A percentile compares a stretch with the other conserved stretches of the same genome.
phyloP scores from a whole-genome alignment of 2,113 vertebrate genomes.

The Corvus hawaiiensis region DNA sequence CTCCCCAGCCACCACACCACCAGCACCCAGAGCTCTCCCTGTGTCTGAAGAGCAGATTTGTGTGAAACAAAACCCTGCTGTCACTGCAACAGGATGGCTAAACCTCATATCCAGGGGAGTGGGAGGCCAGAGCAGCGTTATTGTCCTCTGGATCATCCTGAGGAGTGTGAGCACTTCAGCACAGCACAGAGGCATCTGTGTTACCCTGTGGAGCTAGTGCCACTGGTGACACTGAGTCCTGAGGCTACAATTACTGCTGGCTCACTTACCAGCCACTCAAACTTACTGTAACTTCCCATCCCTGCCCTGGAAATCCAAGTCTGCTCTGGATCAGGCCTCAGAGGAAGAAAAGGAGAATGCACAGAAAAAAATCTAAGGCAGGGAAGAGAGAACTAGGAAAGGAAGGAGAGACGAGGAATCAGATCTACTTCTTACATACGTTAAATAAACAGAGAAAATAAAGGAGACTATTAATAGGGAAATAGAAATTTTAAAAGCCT shows the following conservation, averaged over 20 bases:
- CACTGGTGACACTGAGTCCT: neutral
- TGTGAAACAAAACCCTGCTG: neutral
- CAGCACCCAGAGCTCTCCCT: neutral
- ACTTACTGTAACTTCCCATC: neutral
- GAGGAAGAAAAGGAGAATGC: neutral
- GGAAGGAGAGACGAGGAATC: neutral
- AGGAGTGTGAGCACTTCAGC: neutral
- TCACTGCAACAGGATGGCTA: neutral
- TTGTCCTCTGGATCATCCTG: neutral
- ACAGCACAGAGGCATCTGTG: neutral
- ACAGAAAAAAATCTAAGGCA: neutral
- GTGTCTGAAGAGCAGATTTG: neutral
- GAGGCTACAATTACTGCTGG: neutral
- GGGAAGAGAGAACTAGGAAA: neutral
- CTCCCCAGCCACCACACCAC: neutral
- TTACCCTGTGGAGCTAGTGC: neutral
- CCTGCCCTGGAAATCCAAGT: neutral
- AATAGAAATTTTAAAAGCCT: neutral
- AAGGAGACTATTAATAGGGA: neutral
- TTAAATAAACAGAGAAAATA: neutral
- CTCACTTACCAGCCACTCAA: neutral
- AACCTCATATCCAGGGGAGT: neutral
- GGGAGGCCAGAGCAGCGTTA: neutral
- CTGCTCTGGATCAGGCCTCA: neutral
- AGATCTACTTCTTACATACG: neutral